Evolutionary conservation across 2,113 vertebrate species (phyloP).

Genomic region (Pseudorectes ferrugineus): DNA sequence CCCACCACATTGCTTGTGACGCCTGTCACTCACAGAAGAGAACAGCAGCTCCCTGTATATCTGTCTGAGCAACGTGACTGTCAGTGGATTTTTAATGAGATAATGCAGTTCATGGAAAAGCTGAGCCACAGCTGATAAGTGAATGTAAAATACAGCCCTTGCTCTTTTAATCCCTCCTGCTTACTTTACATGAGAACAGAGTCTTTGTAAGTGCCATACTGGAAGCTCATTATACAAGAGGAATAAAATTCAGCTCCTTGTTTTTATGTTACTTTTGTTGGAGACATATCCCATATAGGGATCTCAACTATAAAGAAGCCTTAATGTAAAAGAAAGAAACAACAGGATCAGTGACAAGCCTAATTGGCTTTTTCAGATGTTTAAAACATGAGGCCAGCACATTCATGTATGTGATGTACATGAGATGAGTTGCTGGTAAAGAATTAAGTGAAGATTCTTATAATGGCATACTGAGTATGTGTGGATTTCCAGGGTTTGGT

Average conservation of each 20-base stretch:
- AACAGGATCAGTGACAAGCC: neutral
- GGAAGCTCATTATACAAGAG: conserved; percentile 14
- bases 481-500: neutral
- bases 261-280: conserved; percentile 2
- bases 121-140: neutral
- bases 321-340: neutral
- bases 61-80: neutral
- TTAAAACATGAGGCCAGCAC: conserved; percentile 6
- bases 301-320: neutral
- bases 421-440: neutral
- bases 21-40: neutral
- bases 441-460: neutral
- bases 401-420: neutral
- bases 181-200: conserved; percentile 32
- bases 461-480: neutral
- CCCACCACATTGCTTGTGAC: neutral
- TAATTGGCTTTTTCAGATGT: conserved; percentile 30
- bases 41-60: neutral
- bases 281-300: neutral
- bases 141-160: neutral
- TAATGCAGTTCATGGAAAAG: neutral
- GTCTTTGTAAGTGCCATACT: neutral
- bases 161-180: conserved; percentile 2
- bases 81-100: neutral
- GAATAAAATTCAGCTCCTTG: conserved; percentile 31